These are phyloP conservation scores for Eristalis arbustorum DNA, from an alignment of 2,888 invertebrate genomes.

Conservation along the genomic window DNA sequence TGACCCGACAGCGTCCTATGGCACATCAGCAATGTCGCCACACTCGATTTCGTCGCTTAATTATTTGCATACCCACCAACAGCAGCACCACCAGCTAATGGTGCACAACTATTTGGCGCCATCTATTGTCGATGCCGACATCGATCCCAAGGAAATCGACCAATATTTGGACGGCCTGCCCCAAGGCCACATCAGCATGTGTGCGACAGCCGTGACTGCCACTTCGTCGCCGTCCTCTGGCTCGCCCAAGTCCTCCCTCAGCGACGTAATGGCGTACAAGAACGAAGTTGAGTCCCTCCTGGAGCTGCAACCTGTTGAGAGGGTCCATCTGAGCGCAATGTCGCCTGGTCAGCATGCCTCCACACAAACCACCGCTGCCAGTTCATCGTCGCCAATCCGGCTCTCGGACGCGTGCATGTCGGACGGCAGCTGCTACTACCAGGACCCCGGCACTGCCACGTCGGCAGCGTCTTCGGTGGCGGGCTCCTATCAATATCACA, in stretches of 20 bases:
- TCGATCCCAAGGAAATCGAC: conserved; percentile 80
- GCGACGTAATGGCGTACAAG: conserved; percentile 43
- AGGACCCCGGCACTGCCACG: conserved; percentile 50
- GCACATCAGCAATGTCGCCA: conserved; percentile 73
- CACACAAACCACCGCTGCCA: conserved; percentile 1
- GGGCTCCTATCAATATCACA: conserved; percentile 73
- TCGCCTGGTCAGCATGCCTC: conserved; percentile 34
- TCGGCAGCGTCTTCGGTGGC: conserved; percentile 71
- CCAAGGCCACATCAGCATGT: conserved; percentile 73
- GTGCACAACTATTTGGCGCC: conserved; percentile 71
- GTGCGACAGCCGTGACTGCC: conserved; percentile 49
- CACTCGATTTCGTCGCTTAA: conserved; percentile 78
- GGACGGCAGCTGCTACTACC: conserved; percentile 55
- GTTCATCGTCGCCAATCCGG: conserved; percentile 19
- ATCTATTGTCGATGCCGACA: conserved; percentile 72
- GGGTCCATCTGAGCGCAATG: conserved; percentile 47
- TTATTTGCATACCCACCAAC: conserved; percentile 75
- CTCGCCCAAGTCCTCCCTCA: conserved; percentile 31
- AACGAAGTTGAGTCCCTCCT: conserved; percentile 72
- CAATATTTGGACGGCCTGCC: conserved; percentile 80
- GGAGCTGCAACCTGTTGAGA: conserved; percentile 72
- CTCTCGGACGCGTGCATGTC: conserved; percentile 46
- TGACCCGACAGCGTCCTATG: conserved; percentile 60
- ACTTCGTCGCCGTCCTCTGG: conserved; percentile 56
- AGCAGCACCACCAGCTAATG: conserved; percentile 56